Percentiles rank a stretch among this genome's conserved stretches.
Conservation (phyloP, 2,888 invertebrate genomes). For the Acrobasis consociella region DNA sequence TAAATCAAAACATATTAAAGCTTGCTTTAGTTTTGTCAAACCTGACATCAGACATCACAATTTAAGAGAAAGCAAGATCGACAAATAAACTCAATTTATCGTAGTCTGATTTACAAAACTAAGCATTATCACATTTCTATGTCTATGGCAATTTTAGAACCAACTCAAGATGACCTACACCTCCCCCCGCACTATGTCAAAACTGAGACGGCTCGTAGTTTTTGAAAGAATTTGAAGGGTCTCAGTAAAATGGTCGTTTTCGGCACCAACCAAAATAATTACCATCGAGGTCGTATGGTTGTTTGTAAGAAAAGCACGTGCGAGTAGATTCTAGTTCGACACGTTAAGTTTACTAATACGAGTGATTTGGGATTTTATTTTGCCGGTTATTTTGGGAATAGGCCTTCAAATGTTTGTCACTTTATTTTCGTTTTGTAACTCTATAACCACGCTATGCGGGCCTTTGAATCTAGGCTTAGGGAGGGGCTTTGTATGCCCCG, state of each 20-base stretch:
- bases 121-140: background rate
- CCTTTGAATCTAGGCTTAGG: no score
- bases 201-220: background rate
- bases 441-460: no score
- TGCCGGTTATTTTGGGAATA: background rate
- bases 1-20: no score
- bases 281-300: slow-evolving; percentile 1
- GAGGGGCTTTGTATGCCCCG: no score
- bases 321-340: background rate
- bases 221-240: background rate
- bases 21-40: no score
- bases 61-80: no score
- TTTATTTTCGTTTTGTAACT: no score
- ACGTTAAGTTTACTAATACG: slow-evolving; percentile 4
- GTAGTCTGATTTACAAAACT: no score
- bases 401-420: no score
- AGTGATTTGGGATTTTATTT: background rate
- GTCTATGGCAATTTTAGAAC: background rate
- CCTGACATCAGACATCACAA: no score
- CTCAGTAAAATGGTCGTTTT: background rate
- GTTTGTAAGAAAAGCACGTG: slow-evolving; percentile 10
- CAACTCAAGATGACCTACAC: background rate
- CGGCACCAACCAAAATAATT: slow-evolving; percentile 13
- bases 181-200: background rate
- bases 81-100: no score